Evolutionary conservation across 2,113 vertebrate species (phyloP).

Genomic region (Aplodontia rufa): DNA sequence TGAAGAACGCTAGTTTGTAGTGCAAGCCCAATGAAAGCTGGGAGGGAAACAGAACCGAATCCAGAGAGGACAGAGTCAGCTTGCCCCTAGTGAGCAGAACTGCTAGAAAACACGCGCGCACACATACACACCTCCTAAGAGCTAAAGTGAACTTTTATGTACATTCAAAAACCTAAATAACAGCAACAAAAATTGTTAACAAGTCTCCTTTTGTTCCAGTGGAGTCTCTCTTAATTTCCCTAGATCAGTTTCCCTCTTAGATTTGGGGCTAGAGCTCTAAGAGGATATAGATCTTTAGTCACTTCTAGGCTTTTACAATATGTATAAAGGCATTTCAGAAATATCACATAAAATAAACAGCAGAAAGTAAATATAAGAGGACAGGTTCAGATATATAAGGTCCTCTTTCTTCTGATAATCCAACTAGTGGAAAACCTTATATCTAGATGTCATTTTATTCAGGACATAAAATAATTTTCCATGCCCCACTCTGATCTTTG

Average conservation of each 20-base stretch:
- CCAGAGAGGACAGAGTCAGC: neutral
- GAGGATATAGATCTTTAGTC: neutral
- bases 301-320: neutral
- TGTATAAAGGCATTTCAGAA: neutral
- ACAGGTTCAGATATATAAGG: neutral
- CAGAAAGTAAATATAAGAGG: neutral
- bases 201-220: neutral
- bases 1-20: neutral
- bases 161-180: neutral
- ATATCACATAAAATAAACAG: neutral
- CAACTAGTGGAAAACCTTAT: neutral
- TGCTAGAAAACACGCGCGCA: neutral
- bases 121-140: neutral
- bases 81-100: neutral
- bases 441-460: neutral
- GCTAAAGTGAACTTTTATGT: neutral
- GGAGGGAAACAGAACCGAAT: neutral
- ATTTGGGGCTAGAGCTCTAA: rapidly evolving
- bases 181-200: neutral
- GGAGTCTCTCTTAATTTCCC: neutral
- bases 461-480: neutral
- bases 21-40: neutral
- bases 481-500: neutral
- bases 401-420: neutral
- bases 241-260: neutral